phyloP scores from a whole-genome alignment of 1,140 invertebrate genomes.

The Onthophagus taurus region DNA sequence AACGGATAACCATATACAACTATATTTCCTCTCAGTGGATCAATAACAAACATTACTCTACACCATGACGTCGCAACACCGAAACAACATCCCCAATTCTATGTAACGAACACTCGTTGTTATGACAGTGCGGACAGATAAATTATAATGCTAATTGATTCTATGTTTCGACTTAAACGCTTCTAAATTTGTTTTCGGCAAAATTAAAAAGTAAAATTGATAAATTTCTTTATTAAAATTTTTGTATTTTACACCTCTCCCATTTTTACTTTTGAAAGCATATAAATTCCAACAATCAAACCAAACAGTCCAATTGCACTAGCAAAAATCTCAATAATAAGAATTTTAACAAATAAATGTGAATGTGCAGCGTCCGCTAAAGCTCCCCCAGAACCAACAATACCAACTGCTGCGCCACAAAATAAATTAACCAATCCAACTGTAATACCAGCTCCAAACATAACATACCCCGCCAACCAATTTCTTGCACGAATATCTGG shows the following conservation, averaged over 20 bases:
- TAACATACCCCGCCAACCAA: conserved; percentile 63
- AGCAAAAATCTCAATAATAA: conserved; percentile 90
- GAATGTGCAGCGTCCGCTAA: conserved; percentile 83
- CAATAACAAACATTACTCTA: too few species aligned
- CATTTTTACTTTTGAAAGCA: conserved; percentile 41
- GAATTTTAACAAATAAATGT: conserved; percentile 80
- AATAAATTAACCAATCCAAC: conserved; percentile 84
- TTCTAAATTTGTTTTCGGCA: too few species aligned
- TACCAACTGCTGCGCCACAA: conserved; percentile 83
- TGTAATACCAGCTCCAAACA: conserved; percentile 79
- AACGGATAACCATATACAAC: too few species aligned
- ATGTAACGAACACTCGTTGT: too few species aligned
- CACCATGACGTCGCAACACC: too few species aligned
- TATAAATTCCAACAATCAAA: conserved; percentile 81
- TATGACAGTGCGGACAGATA: too few species aligned
- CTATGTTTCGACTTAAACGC: too few species aligned
- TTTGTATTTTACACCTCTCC: conserved; percentile 30
- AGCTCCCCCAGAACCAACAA: conserved; percentile 83
- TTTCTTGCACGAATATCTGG: too few species aligned
- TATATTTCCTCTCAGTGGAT: too few species aligned
- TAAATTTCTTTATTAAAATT: conserved; percentile 12
- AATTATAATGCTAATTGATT: too few species aligned
- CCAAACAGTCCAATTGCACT: conserved; percentile 89
- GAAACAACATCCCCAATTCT: too few species aligned
- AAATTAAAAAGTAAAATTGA: background rate